Evolutionary conservation across 2,888 invertebrate species (phyloP).

Genomic region (Perithous albicinctus): DNA sequence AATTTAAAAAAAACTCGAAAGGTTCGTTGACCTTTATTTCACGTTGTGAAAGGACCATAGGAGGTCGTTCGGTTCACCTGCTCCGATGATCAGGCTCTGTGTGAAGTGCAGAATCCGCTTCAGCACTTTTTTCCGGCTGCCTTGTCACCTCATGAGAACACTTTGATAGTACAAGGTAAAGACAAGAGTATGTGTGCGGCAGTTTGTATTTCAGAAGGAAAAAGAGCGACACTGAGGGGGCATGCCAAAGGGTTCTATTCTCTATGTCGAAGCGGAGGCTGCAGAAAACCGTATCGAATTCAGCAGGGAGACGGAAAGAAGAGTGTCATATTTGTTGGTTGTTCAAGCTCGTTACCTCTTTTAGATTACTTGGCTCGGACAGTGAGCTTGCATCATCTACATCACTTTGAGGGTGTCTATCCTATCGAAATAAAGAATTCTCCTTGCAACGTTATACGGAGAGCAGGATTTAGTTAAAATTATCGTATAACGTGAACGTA

Average conservation of each 20-base stretch:
- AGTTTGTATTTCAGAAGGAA: background rate
- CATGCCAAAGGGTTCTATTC: background rate
- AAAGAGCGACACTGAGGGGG: background rate
- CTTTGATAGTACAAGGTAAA: constrained; percentile 11
- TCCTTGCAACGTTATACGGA: too few species aligned
- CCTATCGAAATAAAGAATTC: background rate
- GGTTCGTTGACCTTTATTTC: constrained; percentile 45
- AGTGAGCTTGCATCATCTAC: background rate
- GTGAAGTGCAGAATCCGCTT: constrained; percentile 42
- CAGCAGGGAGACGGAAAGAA: constrained; percentile 50
- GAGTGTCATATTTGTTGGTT: constrained; percentile 31
- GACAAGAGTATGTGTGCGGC: constrained; percentile 7
- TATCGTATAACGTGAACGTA: too few species aligned
- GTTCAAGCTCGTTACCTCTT: background rate
- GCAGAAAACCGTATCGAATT: constrained; percentile 37
- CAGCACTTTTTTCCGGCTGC: constrained; percentile 51
- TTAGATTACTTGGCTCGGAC: background rate
- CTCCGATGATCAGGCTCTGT: constrained; percentile 32
- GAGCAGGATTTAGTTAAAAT: too few species aligned
- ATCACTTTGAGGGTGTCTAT: background rate
- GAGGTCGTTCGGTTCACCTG: constrained; percentile 1
- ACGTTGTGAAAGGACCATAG: constrained; percentile 7
- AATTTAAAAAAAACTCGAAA: background rate
- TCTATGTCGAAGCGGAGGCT: background rate
- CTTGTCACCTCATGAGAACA: constrained; percentile 17